phyloP scores from a whole-genome alignment of 1,140 invertebrate species.

The Apolygus lucorum region DNA sequence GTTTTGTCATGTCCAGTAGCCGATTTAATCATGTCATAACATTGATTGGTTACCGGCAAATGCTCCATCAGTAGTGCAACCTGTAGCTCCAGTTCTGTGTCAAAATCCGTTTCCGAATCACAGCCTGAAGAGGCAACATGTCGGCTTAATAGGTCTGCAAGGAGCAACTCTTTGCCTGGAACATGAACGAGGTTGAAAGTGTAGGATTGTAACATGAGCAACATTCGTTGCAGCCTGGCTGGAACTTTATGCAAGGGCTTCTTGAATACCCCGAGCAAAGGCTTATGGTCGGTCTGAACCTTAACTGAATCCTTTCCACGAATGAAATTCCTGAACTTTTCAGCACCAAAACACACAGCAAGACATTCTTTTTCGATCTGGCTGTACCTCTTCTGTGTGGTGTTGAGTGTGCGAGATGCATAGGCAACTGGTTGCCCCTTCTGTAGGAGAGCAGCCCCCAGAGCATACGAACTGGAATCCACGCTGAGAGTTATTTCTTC shows the following conservation, averaged over 20 bases:
- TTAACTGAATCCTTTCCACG: constrained; percentile 34
- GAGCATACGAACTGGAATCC: constrained; percentile 35
- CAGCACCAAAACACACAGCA: constrained; percentile 37
- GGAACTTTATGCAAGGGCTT: constrained; percentile 40
- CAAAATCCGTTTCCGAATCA: constrained; percentile 18
- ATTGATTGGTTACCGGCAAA: constrained; percentile 18
- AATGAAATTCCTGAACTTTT: constrained; percentile 38
- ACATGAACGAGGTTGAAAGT: constrained; percentile 33
- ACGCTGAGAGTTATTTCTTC: constrained; percentile 29
- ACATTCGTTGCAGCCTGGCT: too few species aligned
- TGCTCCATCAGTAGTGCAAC: constrained; percentile 16
- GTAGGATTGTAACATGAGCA: constrained; percentile 39
- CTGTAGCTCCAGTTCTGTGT: constrained; percentile 16
- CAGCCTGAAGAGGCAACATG: constrained; percentile 1
- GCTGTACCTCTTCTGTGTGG: constrained; percentile 41
- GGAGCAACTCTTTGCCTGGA: constrained; percentile 18
- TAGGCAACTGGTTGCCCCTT: constrained; percentile 38
- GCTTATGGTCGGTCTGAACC: constrained; percentile 41
- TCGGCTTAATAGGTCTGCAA: not conserved
- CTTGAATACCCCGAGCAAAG: too few species aligned
- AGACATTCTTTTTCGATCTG: constrained; percentile 45
- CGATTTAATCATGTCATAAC: constrained; percentile 10
- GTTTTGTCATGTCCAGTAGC: constrained; percentile 4
- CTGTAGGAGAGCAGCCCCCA: constrained; percentile 41
- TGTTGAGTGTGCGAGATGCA: constrained; percentile 37